These are phyloP conservation scores for Pluvialis apricaria DNA, from an alignment of 2,113 vertebrate genomes.

Conservation along the genomic window DNA sequence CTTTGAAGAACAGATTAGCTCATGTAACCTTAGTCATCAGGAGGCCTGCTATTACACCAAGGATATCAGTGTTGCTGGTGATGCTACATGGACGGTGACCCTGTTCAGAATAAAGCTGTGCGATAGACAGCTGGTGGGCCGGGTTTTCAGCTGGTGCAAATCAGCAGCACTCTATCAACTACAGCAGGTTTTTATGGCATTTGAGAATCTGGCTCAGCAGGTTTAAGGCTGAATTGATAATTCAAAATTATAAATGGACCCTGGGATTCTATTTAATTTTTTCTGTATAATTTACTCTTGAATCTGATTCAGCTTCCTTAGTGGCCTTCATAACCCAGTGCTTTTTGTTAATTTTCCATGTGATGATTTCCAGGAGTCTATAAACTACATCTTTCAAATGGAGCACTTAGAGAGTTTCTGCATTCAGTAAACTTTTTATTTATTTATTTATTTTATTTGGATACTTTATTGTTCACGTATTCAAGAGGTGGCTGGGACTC, in stretches of 20 bases:
- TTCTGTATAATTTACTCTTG: background rate
- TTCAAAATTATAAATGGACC: background rate
- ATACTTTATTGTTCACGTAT: background rate
- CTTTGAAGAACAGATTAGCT: background rate
- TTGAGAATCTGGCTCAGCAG: background rate
- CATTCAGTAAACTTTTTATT: background rate
- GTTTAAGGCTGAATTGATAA: background rate
- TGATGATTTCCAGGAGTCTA: background rate
- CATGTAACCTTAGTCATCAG: background rate
- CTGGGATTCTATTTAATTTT: background rate
- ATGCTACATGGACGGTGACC: background rate
- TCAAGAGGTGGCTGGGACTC: background rate
- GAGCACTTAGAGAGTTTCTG: background rate
- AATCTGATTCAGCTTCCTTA: background rate
- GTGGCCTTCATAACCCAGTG: background rate
- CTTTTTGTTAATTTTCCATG: background rate
- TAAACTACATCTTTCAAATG: background rate
- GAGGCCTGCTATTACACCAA: background rate
- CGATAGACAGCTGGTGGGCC: background rate
- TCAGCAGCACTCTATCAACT: background rate
- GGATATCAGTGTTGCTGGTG: background rate
- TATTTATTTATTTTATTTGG: background rate
- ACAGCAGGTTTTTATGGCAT: background rate
- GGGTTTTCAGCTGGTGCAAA: background rate
- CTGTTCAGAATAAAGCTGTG: background rate